A percentile compares a stretch with the other conserved stretches of the same genome.
These are phyloP conservation scores for Orthonyx spaldingii DNA, from an alignment of 2,113 vertebrate genomes.

Conservation along the genomic window DNA sequence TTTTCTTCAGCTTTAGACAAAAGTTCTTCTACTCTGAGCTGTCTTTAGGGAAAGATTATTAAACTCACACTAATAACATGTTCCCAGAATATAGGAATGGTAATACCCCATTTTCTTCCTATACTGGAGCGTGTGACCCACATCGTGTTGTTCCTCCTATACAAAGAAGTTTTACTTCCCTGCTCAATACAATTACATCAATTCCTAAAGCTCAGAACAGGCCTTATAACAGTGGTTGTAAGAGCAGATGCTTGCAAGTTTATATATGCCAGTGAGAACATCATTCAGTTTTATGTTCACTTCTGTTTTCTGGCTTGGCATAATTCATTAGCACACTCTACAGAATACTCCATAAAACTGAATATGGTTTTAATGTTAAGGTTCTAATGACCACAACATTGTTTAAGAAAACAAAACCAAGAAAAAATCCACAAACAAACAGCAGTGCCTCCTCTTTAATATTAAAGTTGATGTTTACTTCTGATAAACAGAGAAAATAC, in stretches of 20 bases:
- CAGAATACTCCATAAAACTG: conserved; percentile 73
- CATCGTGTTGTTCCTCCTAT: neutral
- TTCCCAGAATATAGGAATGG: neutral
- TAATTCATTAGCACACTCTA: conserved; percentile 75
- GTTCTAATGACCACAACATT: conserved; percentile 50
- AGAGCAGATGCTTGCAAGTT: conserved; percentile 67
- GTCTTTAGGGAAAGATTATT: neutral
- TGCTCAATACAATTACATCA: neutral
- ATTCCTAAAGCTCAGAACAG: conserved; percentile 5
- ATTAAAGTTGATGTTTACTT: neutral
- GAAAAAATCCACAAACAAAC: neutral
- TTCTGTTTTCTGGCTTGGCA: conserved; percentile 69
- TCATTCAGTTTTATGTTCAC: conserved; percentile 76
- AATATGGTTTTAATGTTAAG: conserved; percentile 62
- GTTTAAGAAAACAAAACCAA: conserved; percentile 38
- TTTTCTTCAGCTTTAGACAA: neutral
- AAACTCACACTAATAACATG: neutral
- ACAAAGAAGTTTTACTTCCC: neutral
- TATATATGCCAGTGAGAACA: conserved; percentile 72
- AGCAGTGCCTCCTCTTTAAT: neutral
- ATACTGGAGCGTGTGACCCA: neutral
- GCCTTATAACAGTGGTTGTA: neutral
- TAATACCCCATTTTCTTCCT: neutral
- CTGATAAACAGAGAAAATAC: neutral
- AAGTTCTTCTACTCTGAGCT: neutral